These are phyloP conservation scores for Apogon talboti DNA, from an alignment of 2,797 vertebrate species.

Conservation along the genomic window DNA sequence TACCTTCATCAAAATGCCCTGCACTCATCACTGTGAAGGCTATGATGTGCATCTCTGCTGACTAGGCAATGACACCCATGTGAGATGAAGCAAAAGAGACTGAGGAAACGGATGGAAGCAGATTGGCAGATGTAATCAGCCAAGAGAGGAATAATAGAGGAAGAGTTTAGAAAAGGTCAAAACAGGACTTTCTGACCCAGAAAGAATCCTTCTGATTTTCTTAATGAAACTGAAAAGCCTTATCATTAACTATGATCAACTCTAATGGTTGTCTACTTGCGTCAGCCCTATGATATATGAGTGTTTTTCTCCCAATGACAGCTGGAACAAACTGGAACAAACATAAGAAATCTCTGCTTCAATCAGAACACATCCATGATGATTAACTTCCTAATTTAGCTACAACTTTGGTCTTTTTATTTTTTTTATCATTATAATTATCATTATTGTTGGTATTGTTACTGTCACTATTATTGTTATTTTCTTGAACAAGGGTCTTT, in stretches of 20 bases:
- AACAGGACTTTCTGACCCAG: not conserved
- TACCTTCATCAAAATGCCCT: slow-evolving; percentile 49
- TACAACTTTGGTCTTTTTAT: too few relatives aligned
- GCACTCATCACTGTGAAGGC: slow-evolving; percentile 77
- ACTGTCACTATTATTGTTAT: too few relatives aligned
- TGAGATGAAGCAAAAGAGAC: slow-evolving; percentile 32
- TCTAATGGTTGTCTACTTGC: not conserved
- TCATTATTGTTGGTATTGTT: too few relatives aligned
- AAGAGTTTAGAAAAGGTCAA: slow-evolving; percentile 15
- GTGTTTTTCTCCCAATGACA: too few relatives aligned
- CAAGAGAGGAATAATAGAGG: slow-evolving; percentile 25
- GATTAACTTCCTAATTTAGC: too few relatives aligned
- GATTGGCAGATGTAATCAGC: slow-evolving; percentile 42
- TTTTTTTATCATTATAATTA: too few relatives aligned
- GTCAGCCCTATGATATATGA: too few relatives aligned
- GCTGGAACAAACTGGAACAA: too few relatives aligned
- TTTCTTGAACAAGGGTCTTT: too few relatives aligned
- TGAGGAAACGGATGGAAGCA: slow-evolving; percentile 30
- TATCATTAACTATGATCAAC: not conserved
- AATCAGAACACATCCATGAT: too few relatives aligned
- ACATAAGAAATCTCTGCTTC: too few relatives aligned
- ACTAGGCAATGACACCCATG: slow-evolving; percentile 38
- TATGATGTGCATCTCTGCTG: slow-evolving; percentile 89
- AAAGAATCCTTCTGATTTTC: not conserved
- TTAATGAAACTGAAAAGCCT: not conserved